Percentiles rank a stretch among this genome's conserved stretches.
Evolutionary conservation across 2,113 vertebrate species (phyloP).

Genomic region (Dascyllus trimaculatus): DNA sequence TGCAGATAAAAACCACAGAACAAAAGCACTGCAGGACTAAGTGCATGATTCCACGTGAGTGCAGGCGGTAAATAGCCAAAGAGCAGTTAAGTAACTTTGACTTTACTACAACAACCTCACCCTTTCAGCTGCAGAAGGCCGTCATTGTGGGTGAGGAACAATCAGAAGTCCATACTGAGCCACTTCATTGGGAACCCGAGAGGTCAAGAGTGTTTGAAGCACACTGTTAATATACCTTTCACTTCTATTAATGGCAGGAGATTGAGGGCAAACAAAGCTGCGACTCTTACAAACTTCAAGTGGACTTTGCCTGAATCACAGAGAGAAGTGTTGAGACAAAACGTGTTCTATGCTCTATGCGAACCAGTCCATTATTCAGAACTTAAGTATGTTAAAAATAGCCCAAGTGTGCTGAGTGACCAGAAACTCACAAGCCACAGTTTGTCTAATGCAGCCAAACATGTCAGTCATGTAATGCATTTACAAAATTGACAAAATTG

Average conservation of each 20-base stretch:
- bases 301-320: conserved; percentile 31
- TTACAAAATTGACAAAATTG: conserved; percentile 1
- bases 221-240: conserved; percentile 67
- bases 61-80: conserved; percentile 27
- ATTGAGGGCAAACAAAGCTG: conserved; percentile 58
- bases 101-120: conserved; percentile 54
- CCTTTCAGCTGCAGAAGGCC: conserved; percentile 27
- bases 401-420: background rate
- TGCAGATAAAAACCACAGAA: conserved; percentile 19
- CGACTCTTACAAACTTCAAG: conserved; percentile 31
- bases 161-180: conserved; percentile 62
- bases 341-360: background rate
- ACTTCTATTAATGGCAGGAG: conserved; percentile 45
- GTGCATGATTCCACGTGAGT: conserved; percentile 16
- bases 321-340: conserved; percentile 19
- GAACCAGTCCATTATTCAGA: background rate
- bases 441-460: background rate
- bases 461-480: background rate
- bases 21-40: conserved; percentile 16
- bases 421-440: conserved; percentile 6
- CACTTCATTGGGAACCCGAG: conserved; percentile 53
- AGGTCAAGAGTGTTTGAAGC: conserved; percentile 70
- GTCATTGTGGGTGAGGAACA: conserved; percentile 71
- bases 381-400: conserved; percentile 19
- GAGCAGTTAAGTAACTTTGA: conserved; percentile 52